Evolutionary conservation across 2,888 invertebrate genomes (phyloP).

Genomic region (Cinara cedri): DNA sequence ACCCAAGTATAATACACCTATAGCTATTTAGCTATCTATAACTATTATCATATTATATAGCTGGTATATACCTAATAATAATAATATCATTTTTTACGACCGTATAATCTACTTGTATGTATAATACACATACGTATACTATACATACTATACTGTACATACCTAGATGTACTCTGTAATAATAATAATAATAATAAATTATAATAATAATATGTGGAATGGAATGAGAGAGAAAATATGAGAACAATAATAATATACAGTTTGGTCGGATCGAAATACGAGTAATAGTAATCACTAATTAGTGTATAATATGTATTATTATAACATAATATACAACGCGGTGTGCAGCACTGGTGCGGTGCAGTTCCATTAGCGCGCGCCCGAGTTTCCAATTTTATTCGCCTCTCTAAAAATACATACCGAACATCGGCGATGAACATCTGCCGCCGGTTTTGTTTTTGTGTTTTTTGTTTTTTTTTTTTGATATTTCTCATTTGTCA

Average conservation of each 20-base stretch:
- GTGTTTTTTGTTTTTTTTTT: conserved; percentile 32
- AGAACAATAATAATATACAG: not conserved
- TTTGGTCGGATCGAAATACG: conserved; percentile 27
- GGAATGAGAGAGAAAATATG: conserved; percentile 22
- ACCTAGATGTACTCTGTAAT: too few species aligned
- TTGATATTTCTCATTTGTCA: conserved; percentile 55
- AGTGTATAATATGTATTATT: too few species aligned
- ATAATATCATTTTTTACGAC: conserved; percentile 39
- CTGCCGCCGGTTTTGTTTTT: conserved; percentile 10
- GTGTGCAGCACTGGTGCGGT: not conserved
- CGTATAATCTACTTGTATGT: conserved; percentile 38
- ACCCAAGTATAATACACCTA: not conserved
- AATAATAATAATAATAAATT: too few species aligned
- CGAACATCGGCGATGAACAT: conserved; percentile 39
- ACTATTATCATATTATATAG: not conserved
- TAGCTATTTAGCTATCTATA: not conserved
- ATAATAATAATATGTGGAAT: conserved; percentile 6
- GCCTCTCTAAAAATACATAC: conserved; percentile 46
- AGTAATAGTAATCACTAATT: conserved; percentile 1
- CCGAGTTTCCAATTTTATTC: conserved; percentile 49
- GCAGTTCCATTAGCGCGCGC: conserved; percentile 37
- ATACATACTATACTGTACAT: too few species aligned
- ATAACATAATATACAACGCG: too few species aligned
- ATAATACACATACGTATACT: not conserved
- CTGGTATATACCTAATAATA: conserved; percentile 12